Conservation (phyloP, 1,140 invertebrate species). For the Drosophila obscura region DNA sequence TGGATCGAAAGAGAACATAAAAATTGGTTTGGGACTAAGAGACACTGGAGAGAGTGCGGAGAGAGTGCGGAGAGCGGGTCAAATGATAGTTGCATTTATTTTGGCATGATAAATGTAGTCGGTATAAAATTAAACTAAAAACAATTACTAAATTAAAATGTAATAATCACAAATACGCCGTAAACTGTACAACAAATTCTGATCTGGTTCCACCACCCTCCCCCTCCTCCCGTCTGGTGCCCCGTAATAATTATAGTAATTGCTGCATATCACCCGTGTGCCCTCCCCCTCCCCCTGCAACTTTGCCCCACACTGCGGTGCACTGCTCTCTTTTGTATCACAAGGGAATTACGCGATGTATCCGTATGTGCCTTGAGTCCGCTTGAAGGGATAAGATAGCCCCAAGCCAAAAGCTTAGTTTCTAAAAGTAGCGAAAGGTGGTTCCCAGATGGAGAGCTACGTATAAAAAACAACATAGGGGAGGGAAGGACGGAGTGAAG, state of each 20-base stretch:
- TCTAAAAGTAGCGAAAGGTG: slow-evolving; percentile 26
- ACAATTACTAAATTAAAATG: slow-evolving; percentile 56
- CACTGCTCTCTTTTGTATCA: slow-evolving; percentile 22
- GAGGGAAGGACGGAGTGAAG: slow-evolving; percentile 46
- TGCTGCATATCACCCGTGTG: slow-evolving; percentile 71
- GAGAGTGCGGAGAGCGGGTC: neutral
- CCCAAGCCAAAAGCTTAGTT: neutral
- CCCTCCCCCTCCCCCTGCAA: neutral
- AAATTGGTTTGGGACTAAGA: neutral
- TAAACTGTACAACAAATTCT: slow-evolving; percentile 12
- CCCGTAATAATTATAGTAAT: slow-evolving; percentile 55
- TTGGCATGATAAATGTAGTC: slow-evolving; percentile 52
- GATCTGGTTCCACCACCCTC: slow-evolving; percentile 11
- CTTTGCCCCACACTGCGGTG: slow-evolving; percentile 1
- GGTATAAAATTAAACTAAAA: slow-evolving; percentile 57
- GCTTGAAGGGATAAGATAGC: too few species aligned
- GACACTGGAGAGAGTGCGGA: neutral
- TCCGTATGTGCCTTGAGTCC: neutral
- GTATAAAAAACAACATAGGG: slow-evolving; percentile 33
- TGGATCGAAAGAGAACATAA: slow-evolving; percentile 1
- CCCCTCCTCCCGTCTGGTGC: neutral
- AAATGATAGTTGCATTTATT: slow-evolving; percentile 63
- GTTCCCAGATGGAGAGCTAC: slow-evolving; percentile 1
- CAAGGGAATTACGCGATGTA: slow-evolving; percentile 29
- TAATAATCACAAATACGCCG: slow-evolving; percentile 59